phyloP scores from a whole-genome alignment of 1,140 invertebrate genomes.

The Globodera ellingtonae region DNA sequence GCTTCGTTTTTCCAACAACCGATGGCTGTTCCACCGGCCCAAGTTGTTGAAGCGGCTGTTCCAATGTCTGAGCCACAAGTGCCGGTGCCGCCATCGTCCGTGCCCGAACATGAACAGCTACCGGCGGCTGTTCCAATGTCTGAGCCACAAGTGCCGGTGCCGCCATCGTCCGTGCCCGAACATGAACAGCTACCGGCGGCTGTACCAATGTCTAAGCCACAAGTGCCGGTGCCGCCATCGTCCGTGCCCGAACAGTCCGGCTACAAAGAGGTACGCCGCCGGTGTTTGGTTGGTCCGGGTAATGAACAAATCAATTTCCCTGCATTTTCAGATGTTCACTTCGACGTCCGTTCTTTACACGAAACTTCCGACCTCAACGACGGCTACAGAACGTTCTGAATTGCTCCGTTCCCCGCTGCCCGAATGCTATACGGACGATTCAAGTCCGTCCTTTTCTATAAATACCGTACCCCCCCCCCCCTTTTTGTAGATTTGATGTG shows the following conservation, averaged over 20 bases:
- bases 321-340: not conserved
- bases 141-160: not conserved
- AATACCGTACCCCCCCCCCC: not conserved
- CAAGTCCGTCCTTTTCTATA: constrained; percentile 18
- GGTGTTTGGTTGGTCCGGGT: no score
- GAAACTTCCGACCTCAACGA: not conserved
- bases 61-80: not conserved
- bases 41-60: not conserved
- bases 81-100: constrained; percentile 7
- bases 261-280: no score
- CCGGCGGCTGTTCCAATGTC: not conserved
- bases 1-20: not conserved
- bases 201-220: not conserved
- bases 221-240: not conserved
- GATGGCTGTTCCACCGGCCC: not conserved
- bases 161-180: constrained; percentile 6
- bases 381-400: constrained; percentile 3
- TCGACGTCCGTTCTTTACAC: not conserved
- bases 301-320: no score
- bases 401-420: constrained; percentile 37
- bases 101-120: not conserved
- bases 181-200: not conserved
- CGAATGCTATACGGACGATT: constrained; percentile 47
- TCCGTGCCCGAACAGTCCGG: not conserved
- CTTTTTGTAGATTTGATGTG: constrained; percentile 50